phyloP scores from a whole-genome alignment of 2,888 invertebrate genomes.

The Heliconius ethilla region DNA sequence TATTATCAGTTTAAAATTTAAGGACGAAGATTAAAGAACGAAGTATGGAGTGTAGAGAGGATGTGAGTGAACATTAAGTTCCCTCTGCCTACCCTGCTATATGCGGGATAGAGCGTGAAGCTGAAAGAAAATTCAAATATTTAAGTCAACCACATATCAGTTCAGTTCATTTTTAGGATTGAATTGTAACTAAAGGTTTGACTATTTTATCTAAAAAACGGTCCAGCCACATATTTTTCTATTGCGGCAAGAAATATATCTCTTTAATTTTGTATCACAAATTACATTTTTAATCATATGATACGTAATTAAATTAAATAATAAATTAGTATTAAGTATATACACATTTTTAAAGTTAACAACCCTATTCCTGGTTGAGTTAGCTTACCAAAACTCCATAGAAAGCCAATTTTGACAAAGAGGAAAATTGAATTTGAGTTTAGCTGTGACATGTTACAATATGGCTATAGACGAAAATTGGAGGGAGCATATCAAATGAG shows the following conservation, averaged over 20 bases:
- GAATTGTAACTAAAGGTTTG: not conserved
- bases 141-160: too few relatives aligned
- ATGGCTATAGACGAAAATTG: constrained; percentile 18
- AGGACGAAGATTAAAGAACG: rapidly evolving
- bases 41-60: too few relatives aligned
- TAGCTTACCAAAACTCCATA: constrained; percentile 40
- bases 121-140: too few relatives aligned
- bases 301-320: not conserved
- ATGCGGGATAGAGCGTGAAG: too few relatives aligned
- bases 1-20: too few relatives aligned
- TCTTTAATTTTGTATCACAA: too few relatives aligned
- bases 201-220: not conserved
- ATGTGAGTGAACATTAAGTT: too few relatives aligned
- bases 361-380: constrained; percentile 30
- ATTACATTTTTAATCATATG: too few relatives aligned
- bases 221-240: not conserved
- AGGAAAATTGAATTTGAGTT: constrained; percentile 48
- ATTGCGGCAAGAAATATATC: not conserved
- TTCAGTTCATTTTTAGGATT: too few relatives aligned
- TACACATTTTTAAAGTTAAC: not conserved
- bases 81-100: too few relatives aligned
- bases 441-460: constrained; percentile 34
- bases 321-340: not conserved
- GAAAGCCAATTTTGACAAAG: constrained; percentile 50
- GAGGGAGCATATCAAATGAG: constrained; percentile 8